Conservation (phyloP, 2,797 vertebrate genomes). For the Poliocrania exsul region DNA sequence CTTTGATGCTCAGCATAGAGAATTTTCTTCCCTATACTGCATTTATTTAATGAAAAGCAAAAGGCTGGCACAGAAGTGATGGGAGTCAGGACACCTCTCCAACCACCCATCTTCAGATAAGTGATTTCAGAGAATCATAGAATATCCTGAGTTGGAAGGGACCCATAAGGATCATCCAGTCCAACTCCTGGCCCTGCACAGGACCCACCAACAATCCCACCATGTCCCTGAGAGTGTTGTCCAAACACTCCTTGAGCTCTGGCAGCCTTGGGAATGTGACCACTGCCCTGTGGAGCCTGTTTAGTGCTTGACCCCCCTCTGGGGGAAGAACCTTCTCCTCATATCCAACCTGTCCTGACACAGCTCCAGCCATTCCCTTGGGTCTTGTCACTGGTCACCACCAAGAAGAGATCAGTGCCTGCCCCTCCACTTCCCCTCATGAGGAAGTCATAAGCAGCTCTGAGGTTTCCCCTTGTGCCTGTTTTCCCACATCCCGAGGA, state of each 20-base stretch:
- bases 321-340: not conserved
- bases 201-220: not conserved
- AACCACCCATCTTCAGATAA: not conserved
- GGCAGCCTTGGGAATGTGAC: rapidly evolving
- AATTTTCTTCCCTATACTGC: not conserved
- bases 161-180: not conserved
- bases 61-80: not conserved
- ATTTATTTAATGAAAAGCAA: not conserved
- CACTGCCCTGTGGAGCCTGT: not conserved
- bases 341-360: rapidly evolving
- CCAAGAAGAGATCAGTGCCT: not conserved
- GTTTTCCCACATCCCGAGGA: not conserved
- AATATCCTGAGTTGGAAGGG: not conserved
- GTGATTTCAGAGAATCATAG: not conserved
- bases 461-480: not conserved
- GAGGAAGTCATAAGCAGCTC: not conserved
- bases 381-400: not conserved
- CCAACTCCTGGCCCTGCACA: not conserved
- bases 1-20: not conserved
- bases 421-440: not conserved
- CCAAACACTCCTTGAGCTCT: rapidly evolving
- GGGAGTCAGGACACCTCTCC: not conserved
- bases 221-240: rapidly evolving
- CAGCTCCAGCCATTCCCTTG: not conserved
- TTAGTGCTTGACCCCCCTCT: not conserved